These are phyloP conservation scores for Schizothorax lantsangensis DNA, from an alignment of 2,797 vertebrate genomes.

Conservation along the genomic window DNA sequence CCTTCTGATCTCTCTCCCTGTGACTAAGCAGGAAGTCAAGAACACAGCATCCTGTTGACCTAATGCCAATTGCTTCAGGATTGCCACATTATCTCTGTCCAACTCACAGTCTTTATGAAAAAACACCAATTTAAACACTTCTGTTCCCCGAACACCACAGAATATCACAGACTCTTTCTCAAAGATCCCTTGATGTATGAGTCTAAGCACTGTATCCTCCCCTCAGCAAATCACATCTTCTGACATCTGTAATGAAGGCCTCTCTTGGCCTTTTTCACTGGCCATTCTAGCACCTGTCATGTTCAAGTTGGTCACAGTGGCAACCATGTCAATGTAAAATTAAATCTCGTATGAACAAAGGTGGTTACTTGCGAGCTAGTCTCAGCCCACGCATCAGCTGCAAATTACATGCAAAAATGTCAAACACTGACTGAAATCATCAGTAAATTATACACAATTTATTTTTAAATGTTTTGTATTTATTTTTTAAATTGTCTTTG, in stretches of 20 bases:
- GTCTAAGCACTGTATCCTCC: neutral
- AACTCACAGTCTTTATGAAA: constrained; percentile 10
- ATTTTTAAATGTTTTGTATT: neutral
- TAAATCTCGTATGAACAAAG: neutral
- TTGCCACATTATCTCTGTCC: neutral
- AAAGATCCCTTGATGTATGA: constrained; percentile 5
- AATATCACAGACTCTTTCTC: constrained; percentile 21
- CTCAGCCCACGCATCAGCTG: neutral
- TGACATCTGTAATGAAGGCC: constrained; percentile 20
- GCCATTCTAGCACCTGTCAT: constrained; percentile 11
- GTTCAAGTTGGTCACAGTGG: constrained; percentile 4
- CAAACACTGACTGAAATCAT: neutral
- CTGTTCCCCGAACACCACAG: neutral
- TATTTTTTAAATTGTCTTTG: neutral
- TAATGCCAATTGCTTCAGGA: neutral
- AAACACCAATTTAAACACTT: constrained; percentile 47
- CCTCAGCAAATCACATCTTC: constrained; percentile 16
- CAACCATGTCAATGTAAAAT: constrained; percentile 7
- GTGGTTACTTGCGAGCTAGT: neutral
- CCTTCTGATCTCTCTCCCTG: neutral
- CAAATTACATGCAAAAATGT: neutral
- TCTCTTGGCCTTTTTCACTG: constrained; percentile 1
- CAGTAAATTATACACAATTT: neutral
- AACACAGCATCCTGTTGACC: neutral
- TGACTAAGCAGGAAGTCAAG: neutral